phyloP scores from a whole-genome alignment of 2,113 vertebrate genomes.

The Nothobranchius furzeri region DNA sequence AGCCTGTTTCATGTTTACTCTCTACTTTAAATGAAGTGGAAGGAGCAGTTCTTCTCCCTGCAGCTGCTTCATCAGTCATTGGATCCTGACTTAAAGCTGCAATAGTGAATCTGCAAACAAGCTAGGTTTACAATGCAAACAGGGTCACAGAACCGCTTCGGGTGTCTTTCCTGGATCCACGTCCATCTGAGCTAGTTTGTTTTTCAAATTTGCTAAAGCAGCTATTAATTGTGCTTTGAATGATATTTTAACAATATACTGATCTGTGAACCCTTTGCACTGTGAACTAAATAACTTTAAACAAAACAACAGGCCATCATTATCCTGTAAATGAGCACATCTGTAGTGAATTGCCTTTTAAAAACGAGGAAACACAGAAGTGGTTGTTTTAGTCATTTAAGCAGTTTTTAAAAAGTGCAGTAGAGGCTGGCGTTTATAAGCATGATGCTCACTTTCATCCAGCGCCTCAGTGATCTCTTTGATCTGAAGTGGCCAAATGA shows the following conservation, averaged over 20 bases:
- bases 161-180: too few species aligned
- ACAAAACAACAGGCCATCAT: slow-evolving; percentile 2
- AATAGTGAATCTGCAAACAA: too few species aligned
- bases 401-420: not conserved
- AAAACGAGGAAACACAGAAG: not conserved
- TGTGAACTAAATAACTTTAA: slow-evolving; percentile 9
- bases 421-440: not conserved
- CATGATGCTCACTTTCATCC: not conserved
- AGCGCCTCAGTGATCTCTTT: not conserved
- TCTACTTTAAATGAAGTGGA: slow-evolving; percentile 35
- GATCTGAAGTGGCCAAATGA: slow-evolving; percentile 21
- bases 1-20: slow-evolving; percentile 55
- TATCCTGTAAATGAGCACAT: slow-evolving; percentile 27
- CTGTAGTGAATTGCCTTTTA: not conserved
- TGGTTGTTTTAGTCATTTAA: too few species aligned
- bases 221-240: too few species aligned
- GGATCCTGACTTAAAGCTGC: not conserved
- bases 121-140: too few species aligned
- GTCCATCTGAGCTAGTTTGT: too few species aligned
- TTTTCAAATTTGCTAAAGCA: too few species aligned
- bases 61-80: not conserved
- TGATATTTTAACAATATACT: too few species aligned
- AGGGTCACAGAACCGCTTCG: too few species aligned
- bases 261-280: not conserved
- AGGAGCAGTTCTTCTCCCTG: slow-evolving; percentile 20